phyloP scores from a whole-genome alignment of 1,140 invertebrate genomes.

The Hycleus cichorii region DNA sequence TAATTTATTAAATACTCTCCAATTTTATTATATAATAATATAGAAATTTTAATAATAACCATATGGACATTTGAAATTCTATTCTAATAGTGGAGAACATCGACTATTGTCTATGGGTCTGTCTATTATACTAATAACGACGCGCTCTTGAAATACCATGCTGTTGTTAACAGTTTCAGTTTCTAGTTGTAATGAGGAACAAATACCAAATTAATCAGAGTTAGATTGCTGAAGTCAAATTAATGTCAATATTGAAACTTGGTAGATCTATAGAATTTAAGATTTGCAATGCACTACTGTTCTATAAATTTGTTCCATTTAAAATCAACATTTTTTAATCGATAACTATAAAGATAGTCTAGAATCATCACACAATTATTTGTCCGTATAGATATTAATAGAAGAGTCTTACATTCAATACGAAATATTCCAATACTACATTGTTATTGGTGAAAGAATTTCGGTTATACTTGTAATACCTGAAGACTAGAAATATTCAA shows the following conservation, averaged over 20 bases:
- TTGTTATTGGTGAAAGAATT: too few species aligned
- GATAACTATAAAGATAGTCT: too few species aligned
- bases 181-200: constrained; percentile 7
- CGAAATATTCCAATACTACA: too few species aligned
- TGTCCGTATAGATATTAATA: too few species aligned
- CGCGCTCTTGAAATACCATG: constrained; percentile 12
- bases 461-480: too few species aligned
- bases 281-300: too few species aligned
- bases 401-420: too few species aligned
- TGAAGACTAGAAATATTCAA: too few species aligned
- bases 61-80: not conserved
- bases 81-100: constrained; percentile 7
- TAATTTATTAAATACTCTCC: not conserved
- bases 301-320: too few species aligned
- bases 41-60: constrained; percentile 3
- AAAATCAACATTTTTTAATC: too few species aligned
- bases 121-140: constrained; percentile 15
- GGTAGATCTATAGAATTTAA: constrained; percentile 4
- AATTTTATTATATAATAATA: not conserved
- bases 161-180: constrained; percentile 14
- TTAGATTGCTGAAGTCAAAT: constrained; percentile 13
- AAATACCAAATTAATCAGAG: constrained; percentile 14
- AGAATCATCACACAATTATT: too few species aligned
- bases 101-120: constrained; percentile 4
- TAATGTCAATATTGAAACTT: constrained; percentile 11